These are phyloP conservation scores for Platysternon megacephalum DNA, from an alignment of 2,113 vertebrate species.

Conservation along the genomic window DNA sequence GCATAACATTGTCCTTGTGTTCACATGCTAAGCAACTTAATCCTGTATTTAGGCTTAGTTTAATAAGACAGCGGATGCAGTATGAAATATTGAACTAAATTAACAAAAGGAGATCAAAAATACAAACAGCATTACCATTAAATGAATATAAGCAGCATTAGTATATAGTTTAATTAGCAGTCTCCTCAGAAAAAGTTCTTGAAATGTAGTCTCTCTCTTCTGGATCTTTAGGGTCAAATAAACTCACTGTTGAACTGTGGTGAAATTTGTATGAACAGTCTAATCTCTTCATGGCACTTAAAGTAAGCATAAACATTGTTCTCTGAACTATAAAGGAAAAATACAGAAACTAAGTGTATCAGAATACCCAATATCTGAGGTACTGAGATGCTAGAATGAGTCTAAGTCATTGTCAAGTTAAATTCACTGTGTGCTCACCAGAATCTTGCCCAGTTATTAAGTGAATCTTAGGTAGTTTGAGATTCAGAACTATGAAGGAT, in stretches of 20 bases:
- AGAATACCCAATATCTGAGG: not conserved
- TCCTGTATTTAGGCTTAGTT: not conserved
- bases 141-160: constrained; percentile 12
- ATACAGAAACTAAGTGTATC: no score
- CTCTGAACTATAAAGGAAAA: not conserved
- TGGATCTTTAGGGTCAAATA: not conserved
- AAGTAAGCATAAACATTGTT: not conserved
- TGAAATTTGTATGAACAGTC: not conserved
- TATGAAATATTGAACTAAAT: constrained; percentile 43
- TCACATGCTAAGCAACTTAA: not conserved
- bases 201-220: not conserved
- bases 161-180: constrained; percentile 3
- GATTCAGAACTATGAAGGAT: not conserved
- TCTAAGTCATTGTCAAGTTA: not conserved
- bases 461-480: not conserved
- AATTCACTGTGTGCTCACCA: not conserved
- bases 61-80: not conserved
- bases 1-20: not conserved
- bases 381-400: not conserved
- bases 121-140: constrained; percentile 31
- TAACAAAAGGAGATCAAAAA: not conserved
- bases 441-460: not conserved
- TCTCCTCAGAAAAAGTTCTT: constrained; percentile 3
- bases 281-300: not conserved
- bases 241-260: not conserved